Percentiles rank a stretch among this genome's conserved stretches.
Conservation (phyloP, 2,797 vertebrate genomes). For the Cyprinodon diabolis region DNA sequence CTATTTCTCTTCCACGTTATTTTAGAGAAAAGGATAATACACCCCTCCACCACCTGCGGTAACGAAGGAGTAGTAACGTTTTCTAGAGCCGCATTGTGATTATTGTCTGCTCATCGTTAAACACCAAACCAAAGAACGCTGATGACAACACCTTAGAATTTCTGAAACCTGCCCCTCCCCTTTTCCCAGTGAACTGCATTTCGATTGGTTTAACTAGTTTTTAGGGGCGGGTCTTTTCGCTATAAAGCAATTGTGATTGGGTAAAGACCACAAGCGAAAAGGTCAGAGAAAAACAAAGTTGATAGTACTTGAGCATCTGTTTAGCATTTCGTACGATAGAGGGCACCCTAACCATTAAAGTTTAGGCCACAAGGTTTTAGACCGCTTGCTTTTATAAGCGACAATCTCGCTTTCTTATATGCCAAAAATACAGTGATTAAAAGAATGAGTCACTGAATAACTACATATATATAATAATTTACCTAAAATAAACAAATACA, state of each 20-base stretch:
- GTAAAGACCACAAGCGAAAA: slow-evolving; percentile 41
- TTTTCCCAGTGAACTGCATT: background rate
- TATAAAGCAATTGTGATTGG: slow-evolving; percentile 61
- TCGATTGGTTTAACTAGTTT: slow-evolving; percentile 32
- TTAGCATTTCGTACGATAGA: slow-evolving; percentile 52
- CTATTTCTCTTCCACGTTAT: background rate
- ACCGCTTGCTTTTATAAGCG: background rate
- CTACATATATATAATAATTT: background rate
- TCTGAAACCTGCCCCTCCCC: slow-evolving; percentile 56
- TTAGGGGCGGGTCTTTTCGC: slow-evolving; percentile 12
- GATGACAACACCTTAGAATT: slow-evolving; percentile 75
- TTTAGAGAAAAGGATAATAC: slow-evolving; percentile 3
- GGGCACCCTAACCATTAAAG: slow-evolving; percentile 32
- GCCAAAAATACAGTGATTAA: background rate
- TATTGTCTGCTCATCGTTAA: slow-evolving; percentile 31
- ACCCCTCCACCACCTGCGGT: background rate
- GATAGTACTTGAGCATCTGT: slow-evolving; percentile 10
- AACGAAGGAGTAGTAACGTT: background rate
- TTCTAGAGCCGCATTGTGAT: slow-evolving; percentile 61
- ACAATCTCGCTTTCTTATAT: background rate
- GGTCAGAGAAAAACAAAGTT: slow-evolving; percentile 66
- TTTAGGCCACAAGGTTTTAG: background rate
- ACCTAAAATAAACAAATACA: background rate
- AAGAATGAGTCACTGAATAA: background rate
- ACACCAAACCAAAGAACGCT: slow-evolving; percentile 55